phyloP scores from a whole-genome alignment of 2,888 invertebrate genomes.

The Belgica antarctica region DNA sequence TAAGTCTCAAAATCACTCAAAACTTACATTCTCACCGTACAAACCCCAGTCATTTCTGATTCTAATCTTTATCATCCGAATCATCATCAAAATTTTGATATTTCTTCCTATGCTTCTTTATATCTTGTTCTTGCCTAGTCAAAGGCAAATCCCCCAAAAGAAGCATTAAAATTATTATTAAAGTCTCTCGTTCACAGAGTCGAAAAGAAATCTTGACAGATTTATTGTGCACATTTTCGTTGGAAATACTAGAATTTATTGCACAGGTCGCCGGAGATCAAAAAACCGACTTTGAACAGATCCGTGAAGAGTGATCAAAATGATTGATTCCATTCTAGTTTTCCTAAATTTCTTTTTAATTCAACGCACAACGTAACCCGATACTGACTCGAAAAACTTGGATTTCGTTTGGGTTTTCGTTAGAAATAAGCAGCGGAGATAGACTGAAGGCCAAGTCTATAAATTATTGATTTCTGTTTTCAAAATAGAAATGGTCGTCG shows the following conservation, averaged over 20 bases:
- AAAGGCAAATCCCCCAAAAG: no score
- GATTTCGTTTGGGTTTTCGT: not conserved
- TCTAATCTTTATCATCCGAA: no score
- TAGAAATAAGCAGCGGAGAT: not conserved
- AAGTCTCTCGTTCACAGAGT: not conserved
- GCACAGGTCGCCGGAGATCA: not conserved
- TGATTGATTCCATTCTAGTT: not conserved
- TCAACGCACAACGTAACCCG: not conserved
- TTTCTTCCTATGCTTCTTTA: no score
- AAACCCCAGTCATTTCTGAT: no score
- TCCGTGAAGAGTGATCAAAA: not conserved
- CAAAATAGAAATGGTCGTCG: not conserved
- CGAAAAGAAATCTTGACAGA: conserved; percentile 16
- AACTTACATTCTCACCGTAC: no score
- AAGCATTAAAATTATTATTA: no score
- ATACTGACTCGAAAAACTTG: not conserved
- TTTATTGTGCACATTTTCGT: conserved; percentile 19
- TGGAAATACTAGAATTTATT: conserved; percentile 30
- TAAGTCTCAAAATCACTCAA: no score
- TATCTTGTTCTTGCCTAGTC: no score
- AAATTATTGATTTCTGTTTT: conserved; percentile 34
- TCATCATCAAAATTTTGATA: no score
- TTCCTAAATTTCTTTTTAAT: not conserved
- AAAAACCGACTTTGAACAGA: not conserved
- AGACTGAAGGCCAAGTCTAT: conserved; percentile 28